These are phyloP conservation scores for Coreoperca whiteheadi DNA, from an alignment of 2,113 vertebrate genomes.

Conservation along the genomic window DNA sequence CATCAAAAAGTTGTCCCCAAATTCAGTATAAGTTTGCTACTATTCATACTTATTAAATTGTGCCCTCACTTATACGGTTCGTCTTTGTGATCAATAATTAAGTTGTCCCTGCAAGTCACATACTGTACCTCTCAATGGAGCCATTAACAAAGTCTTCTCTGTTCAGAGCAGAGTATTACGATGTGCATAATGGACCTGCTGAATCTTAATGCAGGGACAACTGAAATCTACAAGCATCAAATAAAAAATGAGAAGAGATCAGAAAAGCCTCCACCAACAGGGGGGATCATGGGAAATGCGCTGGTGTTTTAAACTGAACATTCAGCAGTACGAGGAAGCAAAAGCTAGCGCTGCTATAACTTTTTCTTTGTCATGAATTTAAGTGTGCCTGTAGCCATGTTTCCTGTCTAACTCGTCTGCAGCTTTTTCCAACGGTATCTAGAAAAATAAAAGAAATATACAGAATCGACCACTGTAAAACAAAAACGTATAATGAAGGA, in stretches of 20 bases:
- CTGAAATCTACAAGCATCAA: conserved; percentile 42
- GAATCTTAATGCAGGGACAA: conserved; percentile 52
- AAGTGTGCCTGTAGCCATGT: neutral
- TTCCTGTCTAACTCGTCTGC: neutral
- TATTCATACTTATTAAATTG: conserved; percentile 20
- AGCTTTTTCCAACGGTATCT: neutral
- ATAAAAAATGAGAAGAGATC: conserved; percentile 23
- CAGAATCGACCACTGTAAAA: neutral
- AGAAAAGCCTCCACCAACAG: conserved; percentile 16
- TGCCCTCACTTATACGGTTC: conserved; percentile 35
- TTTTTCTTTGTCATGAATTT: conserved; percentile 13
- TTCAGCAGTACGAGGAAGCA: conserved; percentile 16
- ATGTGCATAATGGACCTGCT: conserved; percentile 35
- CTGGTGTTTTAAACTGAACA: conserved; percentile 13
- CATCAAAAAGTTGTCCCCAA: conserved; percentile 23
- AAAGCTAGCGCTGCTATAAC: neutral
- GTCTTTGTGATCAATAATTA: conserved; percentile 62
- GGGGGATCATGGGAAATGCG: neutral
- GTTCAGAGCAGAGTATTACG: conserved; percentile 46
- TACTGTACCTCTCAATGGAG: conserved; percentile 40
- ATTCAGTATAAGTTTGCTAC: conserved; percentile 26
- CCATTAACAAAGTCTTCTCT: conserved; percentile 53
- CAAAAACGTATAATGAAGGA: neutral
- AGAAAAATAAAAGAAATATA: neutral
- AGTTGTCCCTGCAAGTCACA: conserved; percentile 45